Base-by-base conservation (phyloP, 1,140 invertebrate genomes). In the Drosophila aff. region DNA sequence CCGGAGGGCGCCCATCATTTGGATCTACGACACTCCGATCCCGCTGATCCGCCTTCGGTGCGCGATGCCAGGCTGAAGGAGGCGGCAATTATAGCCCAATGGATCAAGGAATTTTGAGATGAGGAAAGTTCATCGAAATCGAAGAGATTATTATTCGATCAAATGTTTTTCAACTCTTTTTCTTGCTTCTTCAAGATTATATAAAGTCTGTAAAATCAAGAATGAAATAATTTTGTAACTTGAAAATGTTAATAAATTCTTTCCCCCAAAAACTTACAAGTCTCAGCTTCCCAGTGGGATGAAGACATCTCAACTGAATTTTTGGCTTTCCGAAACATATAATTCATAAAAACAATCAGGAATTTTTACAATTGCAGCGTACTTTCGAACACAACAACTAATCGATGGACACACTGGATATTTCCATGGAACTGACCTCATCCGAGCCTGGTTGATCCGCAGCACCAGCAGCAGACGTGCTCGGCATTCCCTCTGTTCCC, bases 1-100 rank as follows among this genome's bases (percentile, higher is more conserved):
- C 95, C 96, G 4, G 96, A 98, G 93, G 97, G 96, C 1, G 98
- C 98, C 10, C 98, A 99, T 94, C 98, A 99, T 93, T 94, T 99
- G 33, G 98, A 99, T 93, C 94, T 99, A 18, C 95, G 98, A 9
- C 33, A 64, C 18, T 81, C 72, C 40, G 52, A 91, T 58, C 67
- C 79, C 7, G 52, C 65, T 9, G 92, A 92, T 80, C 85, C 89
- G 26, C 49, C 75, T 28, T 92, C 86, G 0, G 83, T 92, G 1
- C 69, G 40, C 5, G 76, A 81, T 49, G 91, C 91, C 7, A 81
- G 91, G 23, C 28, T 58, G 1, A 76, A 61, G 11, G 90, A 92
- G 72, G 59, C 79, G 6, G 28, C 21, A 10, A 92, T 90, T n/a
- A 92, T 92, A 43, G 49, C 50, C 7, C 46, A 57, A 31, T 92